phyloP scores from a whole-genome alignment of 2,797 vertebrate genomes.

The Epinephelus coioides region DNA sequence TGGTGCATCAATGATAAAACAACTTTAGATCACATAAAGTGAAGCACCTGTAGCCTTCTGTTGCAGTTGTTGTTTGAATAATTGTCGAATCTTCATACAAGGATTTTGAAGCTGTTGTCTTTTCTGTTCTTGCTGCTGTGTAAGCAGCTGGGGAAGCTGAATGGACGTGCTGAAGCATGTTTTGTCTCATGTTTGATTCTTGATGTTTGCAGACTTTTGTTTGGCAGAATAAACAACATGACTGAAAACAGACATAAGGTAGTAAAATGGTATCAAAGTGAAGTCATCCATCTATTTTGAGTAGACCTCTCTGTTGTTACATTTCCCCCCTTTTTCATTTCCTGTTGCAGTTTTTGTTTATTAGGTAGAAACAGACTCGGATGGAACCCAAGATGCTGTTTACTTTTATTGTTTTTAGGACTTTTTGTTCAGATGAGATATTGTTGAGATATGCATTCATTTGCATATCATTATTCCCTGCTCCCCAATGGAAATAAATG shows the following conservation, averaged over 20 bases:
- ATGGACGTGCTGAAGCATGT: background rate
- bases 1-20: background rate
- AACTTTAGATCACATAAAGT: background rate
- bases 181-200: slow-evolving; percentile 10
- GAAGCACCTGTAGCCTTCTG: slow-evolving; percentile 4
- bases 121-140: background rate
- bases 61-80: slow-evolving; percentile 9
- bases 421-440: slow-evolving; percentile 1
- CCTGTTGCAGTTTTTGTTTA: background rate
- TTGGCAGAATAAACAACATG: background rate
- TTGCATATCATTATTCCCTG: slow-evolving; percentile 7
- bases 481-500: slow-evolving; percentile 7
- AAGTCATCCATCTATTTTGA: background rate
- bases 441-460: slow-evolving; percentile 9
- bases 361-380: background rate
- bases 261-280: slow-evolving; percentile 4
- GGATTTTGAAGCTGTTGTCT: background rate
- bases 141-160: slow-evolving; percentile 5
- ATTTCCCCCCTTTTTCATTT: background rate
- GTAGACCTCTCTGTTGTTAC: background rate
- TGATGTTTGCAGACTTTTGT: slow-evolving; percentile 10
- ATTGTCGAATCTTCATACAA: slow-evolving; percentile 1
- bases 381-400: background rate
- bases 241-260: background rate
- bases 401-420: slow-evolving; percentile 6